Evolutionary conservation across 23 tunicate species (phyloP).

Genomic region (Aplidium turbinatum): DNA sequence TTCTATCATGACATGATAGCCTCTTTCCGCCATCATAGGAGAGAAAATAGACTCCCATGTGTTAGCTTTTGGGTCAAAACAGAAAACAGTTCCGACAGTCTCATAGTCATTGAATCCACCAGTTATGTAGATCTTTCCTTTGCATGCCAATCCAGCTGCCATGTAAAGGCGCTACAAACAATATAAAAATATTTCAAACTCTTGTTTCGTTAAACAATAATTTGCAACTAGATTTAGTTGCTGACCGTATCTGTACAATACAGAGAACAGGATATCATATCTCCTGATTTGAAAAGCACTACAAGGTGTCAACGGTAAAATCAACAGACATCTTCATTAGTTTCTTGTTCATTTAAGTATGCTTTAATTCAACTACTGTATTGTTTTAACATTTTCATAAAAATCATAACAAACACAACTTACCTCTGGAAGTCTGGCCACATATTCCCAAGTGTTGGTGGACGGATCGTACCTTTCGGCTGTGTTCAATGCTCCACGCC

Average conservation of each 20-base stretch:
- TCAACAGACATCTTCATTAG: background rate
- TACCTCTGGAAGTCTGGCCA: conserved; percentile 62
- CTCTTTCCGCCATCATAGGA: conserved; percentile 65
- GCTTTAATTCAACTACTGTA: no score
- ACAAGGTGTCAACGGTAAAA: background rate
- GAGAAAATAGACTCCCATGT: conserved; percentile 44
- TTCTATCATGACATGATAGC: conserved; percentile 78
- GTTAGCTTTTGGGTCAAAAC: conserved; percentile 45
- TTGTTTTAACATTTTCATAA: no score
- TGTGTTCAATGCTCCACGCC: conserved; percentile 39
- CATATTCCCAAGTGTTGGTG: conserved; percentile 45
- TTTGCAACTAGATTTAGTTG: no score
- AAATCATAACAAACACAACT: background rate
- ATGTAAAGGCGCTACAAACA: conserved; percentile 66
- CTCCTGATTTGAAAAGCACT: no score
- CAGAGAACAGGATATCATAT: no score
- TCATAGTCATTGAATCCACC: conserved; percentile 50
- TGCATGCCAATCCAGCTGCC: conserved; percentile 66
- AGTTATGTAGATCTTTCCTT: conserved; percentile 29
- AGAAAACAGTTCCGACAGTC: conserved; percentile 47
- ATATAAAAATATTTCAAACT: no score
- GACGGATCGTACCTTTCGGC: conserved; percentile 69
- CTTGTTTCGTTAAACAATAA: no score
- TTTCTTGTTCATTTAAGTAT: no score
- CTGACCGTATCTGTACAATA: no score